Evolutionary conservation across 2,797 vertebrate species (phyloP).

Genomic region (Gouania willdenowi): DNA sequence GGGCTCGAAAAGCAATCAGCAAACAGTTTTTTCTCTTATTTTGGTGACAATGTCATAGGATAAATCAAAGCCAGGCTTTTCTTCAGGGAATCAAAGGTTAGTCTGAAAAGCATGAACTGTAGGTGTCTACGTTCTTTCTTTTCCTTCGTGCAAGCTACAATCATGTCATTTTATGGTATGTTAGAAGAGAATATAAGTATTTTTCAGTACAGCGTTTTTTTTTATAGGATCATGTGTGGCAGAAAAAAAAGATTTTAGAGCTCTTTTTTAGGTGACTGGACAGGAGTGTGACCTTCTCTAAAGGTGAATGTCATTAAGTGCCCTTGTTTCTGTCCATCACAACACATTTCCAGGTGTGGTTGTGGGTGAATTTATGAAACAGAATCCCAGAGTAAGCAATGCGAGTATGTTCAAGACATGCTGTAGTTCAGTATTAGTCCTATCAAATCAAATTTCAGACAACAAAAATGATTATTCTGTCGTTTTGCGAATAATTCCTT

Average conservation of each 20-base stretch:
- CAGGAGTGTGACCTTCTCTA: slow-evolving; percentile 64
- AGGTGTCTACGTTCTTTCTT: too few species aligned
- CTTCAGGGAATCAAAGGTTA: neutral
- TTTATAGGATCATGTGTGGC: slow-evolving; percentile 53
- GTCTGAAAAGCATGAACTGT: neutral
- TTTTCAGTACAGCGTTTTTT: slow-evolving; percentile 16
- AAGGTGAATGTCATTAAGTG: slow-evolving; percentile 67
- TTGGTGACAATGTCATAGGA: neutral
- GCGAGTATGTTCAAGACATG: too few species aligned
- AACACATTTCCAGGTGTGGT: too few species aligned
- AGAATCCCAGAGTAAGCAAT: too few species aligned
- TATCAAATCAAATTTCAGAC: too few species aligned
- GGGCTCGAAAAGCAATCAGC: too few species aligned
- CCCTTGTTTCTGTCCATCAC: slow-evolving; percentile 58
- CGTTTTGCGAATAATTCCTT: too few species aligned
- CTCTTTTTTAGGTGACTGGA: slow-evolving; percentile 70
- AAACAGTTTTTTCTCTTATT: neutral
- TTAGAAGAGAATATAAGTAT: slow-evolving; percentile 17
- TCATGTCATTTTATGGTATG: slow-evolving; percentile 18
- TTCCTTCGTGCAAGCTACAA: neutral
- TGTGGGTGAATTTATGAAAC: too few species aligned
- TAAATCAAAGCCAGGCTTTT: neutral
- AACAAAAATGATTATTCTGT: too few species aligned
- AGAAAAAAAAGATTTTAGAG: slow-evolving; percentile 59
- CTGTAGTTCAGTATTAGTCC: too few species aligned